Conservation (phyloP, 2,888 invertebrate genomes). For the Parnassius orleans region DNA sequence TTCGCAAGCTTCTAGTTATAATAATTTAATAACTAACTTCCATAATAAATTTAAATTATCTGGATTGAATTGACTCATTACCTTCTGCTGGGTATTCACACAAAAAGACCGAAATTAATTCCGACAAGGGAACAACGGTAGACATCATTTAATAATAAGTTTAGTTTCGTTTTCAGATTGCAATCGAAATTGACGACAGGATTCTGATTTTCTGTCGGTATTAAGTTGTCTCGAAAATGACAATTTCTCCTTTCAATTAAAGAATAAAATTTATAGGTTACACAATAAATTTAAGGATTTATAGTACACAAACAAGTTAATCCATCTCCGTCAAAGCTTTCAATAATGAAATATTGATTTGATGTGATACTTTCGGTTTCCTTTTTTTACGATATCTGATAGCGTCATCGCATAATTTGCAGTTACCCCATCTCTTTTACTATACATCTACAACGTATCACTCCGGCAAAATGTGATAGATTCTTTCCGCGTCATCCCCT, state of each 20-base stretch:
- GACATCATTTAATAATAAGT: slow-evolving; percentile 22
- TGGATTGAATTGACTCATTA: slow-evolving; percentile 9
- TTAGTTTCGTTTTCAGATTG: slow-evolving; percentile 21
- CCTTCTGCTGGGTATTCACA: slow-evolving; percentile 10
- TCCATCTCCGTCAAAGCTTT: slow-evolving; percentile 8
- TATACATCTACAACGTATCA: slow-evolving; percentile 32
- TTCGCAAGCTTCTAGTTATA: neutral
- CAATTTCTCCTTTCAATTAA: slow-evolving; percentile 16
- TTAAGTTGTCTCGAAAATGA: slow-evolving; percentile 4
- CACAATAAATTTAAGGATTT: neutral
- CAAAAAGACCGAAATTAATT: slow-evolving; percentile 16
- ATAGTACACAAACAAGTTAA: slow-evolving; percentile 11
- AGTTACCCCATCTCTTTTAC: slow-evolving; percentile 15
- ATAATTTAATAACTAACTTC: slow-evolving; percentile 9
- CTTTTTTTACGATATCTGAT: neutral
- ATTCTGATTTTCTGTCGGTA: slow-evolving; percentile 22
- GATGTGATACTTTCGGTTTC: neutral
- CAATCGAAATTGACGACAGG: slow-evolving; percentile 5
- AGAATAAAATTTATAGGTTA: slow-evolving; percentile 11
- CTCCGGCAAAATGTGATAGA: slow-evolving; percentile 61
- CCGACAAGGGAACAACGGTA: slow-evolving; percentile 7
- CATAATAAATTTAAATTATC: slow-evolving; percentile 12
- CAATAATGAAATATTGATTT: neutral
- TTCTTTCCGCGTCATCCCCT: slow-evolving; percentile 56
- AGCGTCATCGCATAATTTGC: slow-evolving; percentile 10